Evolutionary conservation across 1,140 invertebrate genomes (phyloP), one percentile per base, ranked within the genome.

Genomic region (Panulirus ornatus): DNA sequence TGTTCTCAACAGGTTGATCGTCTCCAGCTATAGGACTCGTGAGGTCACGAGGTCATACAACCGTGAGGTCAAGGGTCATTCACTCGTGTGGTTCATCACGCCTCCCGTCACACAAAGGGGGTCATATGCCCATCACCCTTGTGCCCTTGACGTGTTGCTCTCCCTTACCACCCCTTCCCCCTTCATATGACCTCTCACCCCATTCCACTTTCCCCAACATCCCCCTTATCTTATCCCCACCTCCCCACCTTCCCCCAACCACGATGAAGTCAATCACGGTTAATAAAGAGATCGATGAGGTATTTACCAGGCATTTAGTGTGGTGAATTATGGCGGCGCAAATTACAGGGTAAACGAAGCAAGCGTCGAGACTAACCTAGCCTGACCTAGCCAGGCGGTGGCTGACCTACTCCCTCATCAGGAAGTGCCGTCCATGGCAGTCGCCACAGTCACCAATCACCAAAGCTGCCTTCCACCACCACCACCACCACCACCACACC

Each of bases 251-350:
- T 16, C 63, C 38, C 11, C 11, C 16, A 42, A 1, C 73, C 0
- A 5, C 9, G 78, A 1, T 47, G n/a, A 27, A 58, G 30, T 58
- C 78, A 81, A 79, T 54, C 76, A 36, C 1, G 36, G 27, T 38
- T 54, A 34, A 58, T 81, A 34, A 58, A 36, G 47, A 58, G 44
- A 38, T 81, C 78, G 78, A 81, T 81, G 47, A 73, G 78, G 30
- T 14, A 9, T 2, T 58, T 81, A 34, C 44, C 27, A 34, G 54
- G 42, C 36, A 58, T 81, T 81, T 81, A 81, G 27, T 22, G 44
- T 2, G 42, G 6, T 58, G 78, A 58, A 14, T 81, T 81, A 47
- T 81, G 3, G 30, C 47, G 1, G 1, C 14, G 11, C n/a, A 58
- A 58, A 81, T 81, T 81, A 22, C 27, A 8, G n/a, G 58, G 3